Conservation (phyloP, 2,888 invertebrate genomes). For the Ennomos quercinarius region DNA sequence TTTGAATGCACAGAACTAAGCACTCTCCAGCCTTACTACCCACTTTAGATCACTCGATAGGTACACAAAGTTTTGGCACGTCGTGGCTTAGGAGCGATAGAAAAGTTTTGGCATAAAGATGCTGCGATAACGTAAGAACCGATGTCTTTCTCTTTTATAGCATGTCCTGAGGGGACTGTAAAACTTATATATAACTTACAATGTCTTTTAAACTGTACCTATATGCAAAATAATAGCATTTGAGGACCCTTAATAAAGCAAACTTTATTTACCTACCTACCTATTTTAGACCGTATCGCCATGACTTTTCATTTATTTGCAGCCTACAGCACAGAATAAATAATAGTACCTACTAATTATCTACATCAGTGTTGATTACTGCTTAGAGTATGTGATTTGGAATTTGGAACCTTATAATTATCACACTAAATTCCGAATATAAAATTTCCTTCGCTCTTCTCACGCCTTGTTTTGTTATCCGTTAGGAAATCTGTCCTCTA, state of each 20-base stretch:
- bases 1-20: conserved; percentile 45
- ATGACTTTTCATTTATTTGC: too few species aligned
- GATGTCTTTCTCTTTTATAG: conserved; percentile 41
- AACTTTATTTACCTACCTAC: too few species aligned
- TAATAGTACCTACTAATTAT: too few species aligned
- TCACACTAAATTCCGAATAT: too few species aligned
- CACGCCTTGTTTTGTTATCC: too few species aligned
- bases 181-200: conserved; percentile 29
- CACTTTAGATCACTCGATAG: conserved; percentile 48
- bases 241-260: neutral
- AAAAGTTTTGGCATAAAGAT: conserved; percentile 46
- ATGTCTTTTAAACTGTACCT: conserved; percentile 23
- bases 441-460: too few species aligned
- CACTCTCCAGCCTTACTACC: conserved; percentile 41
- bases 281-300: too few species aligned
- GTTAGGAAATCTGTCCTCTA: too few species aligned
- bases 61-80: conserved; percentile 47
- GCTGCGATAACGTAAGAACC: conserved; percentile 47
- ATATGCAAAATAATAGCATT: conserved; percentile 7
- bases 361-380: too few species aligned
- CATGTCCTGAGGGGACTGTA: conserved; percentile 36
- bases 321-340: too few species aligned
- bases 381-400: too few species aligned
- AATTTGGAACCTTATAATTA: too few species aligned
- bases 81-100: conserved; percentile 44